Base-by-base conservation (phyloP, 1,140 invertebrate genomes). In the Oreohelix idahoensis region DNA sequence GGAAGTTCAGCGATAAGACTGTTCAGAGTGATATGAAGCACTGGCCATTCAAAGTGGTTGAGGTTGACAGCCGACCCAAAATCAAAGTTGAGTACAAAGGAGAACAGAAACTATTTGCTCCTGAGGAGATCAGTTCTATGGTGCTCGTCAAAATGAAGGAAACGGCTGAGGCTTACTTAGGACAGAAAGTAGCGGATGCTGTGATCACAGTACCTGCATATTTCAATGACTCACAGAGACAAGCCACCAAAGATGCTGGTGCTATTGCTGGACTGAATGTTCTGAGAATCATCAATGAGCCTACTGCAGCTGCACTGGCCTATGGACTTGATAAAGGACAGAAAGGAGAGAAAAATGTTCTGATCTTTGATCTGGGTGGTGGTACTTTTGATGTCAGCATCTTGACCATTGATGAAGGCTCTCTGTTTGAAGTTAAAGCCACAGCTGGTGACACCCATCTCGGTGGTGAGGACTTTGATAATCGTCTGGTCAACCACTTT, bases 21-120 rank as follows among this genome's bases (percentile, higher is more conserved):
- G 96, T 99, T 51, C 97, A 98, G 93, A 94, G 94, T 70, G 98
- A 99, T 90, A 98, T 98, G 96, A 98, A 93, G 81, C 97, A 98
- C 92, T 99, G 97, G 93, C 92, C 98, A 1, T 99, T 99, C 93
- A 89, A 89, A 79, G 88, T 92, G 26, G 84, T 92, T 29, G 88
- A 90, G 71, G 81, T 86, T 2, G 85, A 80, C 38, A 85, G 85
- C 0, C 88, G 87, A 77, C 97, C 93, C 94, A 92, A 97, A 96
- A 93, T 97, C 96, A 86, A 95, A 94, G 92, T 92, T 17, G 94
- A 95, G 86, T 98, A 96, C 96, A 98, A 95, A 95, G 96, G 89
- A 95, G 97, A 97, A 93, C 94, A 93, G 83, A 97, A 97, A 92
- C 95, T 95, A 85, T 97, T 97, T 94, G 96, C 95, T 94, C 96